These are phyloP conservation scores for Mastigias papua DNA, from an alignment of 30 jellyfish, hydroid and myxozoan species.

Conservation along the genomic window DNA sequence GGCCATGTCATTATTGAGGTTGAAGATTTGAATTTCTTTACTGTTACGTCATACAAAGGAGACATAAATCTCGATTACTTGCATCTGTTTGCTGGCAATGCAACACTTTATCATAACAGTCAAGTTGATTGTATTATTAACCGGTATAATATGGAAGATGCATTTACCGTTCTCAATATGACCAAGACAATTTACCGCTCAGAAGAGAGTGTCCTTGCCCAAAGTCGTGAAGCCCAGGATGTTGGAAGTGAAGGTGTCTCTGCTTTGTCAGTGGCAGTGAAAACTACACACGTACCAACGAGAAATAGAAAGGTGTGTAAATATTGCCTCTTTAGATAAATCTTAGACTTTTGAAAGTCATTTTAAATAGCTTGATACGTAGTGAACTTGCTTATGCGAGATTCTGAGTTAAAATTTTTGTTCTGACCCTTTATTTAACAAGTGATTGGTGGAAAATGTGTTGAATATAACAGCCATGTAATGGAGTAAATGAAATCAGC, in stretches of 20 bases:
- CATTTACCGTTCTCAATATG: conserved; percentile 38
- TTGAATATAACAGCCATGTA: too few species aligned
- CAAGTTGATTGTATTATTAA: conserved; percentile 38
- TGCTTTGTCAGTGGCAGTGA: conserved; percentile 85
- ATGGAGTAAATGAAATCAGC: too few species aligned
- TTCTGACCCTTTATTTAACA: too few species aligned
- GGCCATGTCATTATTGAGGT: conserved; percentile 86
- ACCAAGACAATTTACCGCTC: conserved; percentile 78
- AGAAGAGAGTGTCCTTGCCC: conserved; percentile 62
- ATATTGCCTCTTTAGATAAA: too few species aligned
- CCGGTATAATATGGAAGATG: conserved; percentile 77
- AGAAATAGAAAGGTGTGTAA: conserved; percentile 75
- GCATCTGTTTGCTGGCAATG: conserved; percentile 76
- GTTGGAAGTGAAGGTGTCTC: conserved; percentile 71
- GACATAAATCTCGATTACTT: conserved; percentile 63
- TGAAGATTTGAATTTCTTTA: conserved; percentile 78
- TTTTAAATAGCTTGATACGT: too few species aligned
- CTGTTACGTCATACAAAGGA: conserved; percentile 91
- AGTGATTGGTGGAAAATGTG: too few species aligned
- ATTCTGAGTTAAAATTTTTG: too few species aligned
- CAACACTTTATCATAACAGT: conserved; percentile 72
- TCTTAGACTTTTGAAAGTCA: too few species aligned
- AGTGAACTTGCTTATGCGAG: too few species aligned
- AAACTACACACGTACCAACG: conserved; percentile 54
- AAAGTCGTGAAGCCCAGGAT: conserved; percentile 68